Conservation (phyloP, 1,140 invertebrate genomes). For the Fopius arisanus region DNA sequence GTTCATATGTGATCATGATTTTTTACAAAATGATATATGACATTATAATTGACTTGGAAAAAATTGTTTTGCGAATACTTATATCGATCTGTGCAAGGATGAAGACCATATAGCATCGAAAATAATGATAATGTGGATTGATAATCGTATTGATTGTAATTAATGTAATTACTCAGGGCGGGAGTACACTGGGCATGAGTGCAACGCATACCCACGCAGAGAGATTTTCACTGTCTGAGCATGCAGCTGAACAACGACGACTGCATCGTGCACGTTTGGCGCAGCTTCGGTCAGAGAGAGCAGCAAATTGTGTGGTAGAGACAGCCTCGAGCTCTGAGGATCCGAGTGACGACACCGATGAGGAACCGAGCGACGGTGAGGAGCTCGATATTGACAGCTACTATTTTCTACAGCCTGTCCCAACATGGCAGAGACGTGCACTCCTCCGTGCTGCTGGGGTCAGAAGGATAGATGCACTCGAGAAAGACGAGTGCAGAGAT, state of each 20-base stretch:
- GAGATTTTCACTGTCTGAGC: conserved; percentile 81
- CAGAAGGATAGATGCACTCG: conserved; percentile 89
- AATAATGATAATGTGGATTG: background rate
- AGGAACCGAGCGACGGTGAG: conserved; percentile 83
- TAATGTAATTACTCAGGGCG: conserved; percentile 69
- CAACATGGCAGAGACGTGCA: conserved; percentile 87
- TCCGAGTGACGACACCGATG: conserved; percentile 82
- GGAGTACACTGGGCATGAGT: conserved; percentile 96
- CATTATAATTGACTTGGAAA: too few relatives aligned
- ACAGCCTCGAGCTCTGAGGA: conserved; percentile 60
- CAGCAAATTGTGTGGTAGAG: conserved; percentile 55
- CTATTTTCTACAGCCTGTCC: conserved; percentile 92
- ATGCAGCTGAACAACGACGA: conserved; percentile 85
- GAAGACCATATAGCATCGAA: too few relatives aligned
- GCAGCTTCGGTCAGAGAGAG: conserved; percentile 76
- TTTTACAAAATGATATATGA: too few relatives aligned
- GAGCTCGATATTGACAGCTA: conserved; percentile 91
- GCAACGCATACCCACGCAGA: conserved; percentile 81
- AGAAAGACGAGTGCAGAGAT: conserved; percentile 94
- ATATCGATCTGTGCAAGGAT: too few relatives aligned
- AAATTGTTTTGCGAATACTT: too few relatives aligned
- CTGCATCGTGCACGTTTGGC: conserved; percentile 84
- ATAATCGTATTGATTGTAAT: background rate
- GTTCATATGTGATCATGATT: too few relatives aligned
- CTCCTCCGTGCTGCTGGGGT: conserved; percentile 89